Evolutionary conservation across 2,888 invertebrate genomes (phyloP).

Genomic region (Pachliopta kotzebuea): DNA sequence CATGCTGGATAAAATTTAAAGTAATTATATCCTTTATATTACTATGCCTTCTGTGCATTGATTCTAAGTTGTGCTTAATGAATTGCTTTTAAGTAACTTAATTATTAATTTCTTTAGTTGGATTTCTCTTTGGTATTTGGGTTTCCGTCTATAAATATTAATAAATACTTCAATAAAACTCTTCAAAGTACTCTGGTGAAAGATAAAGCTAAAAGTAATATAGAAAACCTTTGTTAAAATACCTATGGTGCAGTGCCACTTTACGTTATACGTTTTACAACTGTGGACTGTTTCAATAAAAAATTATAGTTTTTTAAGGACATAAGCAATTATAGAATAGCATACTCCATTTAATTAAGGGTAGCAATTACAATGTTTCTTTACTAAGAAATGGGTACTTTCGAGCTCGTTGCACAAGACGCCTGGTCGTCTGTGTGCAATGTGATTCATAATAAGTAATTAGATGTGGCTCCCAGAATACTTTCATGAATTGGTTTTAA

Average conservation of each 20-base stretch:
- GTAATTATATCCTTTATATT: no score
- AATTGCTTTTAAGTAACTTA: no score
- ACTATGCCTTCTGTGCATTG: no score
- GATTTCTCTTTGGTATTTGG: constrained; percentile 1
- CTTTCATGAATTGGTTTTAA: background rate
- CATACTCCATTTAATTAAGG: constrained; percentile 26
- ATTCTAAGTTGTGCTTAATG: no score
- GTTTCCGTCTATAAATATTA: constrained; percentile 3
- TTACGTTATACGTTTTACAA: background rate
- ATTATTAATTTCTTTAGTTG: background rate
- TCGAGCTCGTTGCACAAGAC: constrained; percentile 18
- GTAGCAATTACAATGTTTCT: constrained; percentile 19
- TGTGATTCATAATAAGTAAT: constrained; percentile 20
- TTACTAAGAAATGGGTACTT: constrained; percentile 18
- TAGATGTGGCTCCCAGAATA: background rate
- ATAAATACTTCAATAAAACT: constrained; percentile 18
- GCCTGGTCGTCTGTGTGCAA: constrained; percentile 6
- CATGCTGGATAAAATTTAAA: no score
- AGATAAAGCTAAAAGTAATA: constrained; percentile 7
- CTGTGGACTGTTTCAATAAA: no score
- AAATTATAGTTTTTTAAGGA: background rate
- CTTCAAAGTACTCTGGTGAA: constrained; percentile 10
- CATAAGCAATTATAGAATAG: no score
- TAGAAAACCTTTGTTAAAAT: no score
- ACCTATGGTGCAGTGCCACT: background rate